Conservation (phyloP, 37 sponge, comb jelly and placozoan species). For the Hexactinellida sp. region DNA sequence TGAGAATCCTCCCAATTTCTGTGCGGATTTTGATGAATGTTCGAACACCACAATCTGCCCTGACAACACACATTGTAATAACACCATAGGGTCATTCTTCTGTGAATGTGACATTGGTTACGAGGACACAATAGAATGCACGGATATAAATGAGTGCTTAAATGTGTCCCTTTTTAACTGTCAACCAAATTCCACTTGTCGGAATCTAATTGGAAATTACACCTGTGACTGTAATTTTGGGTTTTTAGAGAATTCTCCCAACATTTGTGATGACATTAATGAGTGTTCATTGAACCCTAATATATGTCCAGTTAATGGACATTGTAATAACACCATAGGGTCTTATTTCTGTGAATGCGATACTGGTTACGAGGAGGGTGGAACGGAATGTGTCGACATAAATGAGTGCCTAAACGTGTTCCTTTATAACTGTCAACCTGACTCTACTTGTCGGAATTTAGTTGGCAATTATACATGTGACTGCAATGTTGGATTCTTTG, state of each 20-base stretch:
- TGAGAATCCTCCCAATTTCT: not conserved
- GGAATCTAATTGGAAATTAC: not conserved
- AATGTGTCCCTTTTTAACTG: not conserved
- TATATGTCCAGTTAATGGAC: not conserved
- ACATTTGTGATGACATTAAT: not conserved
- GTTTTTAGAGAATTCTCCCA: not conserved
- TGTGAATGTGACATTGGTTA: not conserved
- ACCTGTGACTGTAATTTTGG: not conserved
- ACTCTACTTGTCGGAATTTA: too few species aligned
- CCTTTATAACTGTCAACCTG: too few species aligned
- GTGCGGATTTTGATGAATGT: not conserved
- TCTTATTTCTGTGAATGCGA: not conserved
- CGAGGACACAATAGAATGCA: not conserved
- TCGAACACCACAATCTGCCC: not conserved
- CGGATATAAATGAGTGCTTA: not conserved
- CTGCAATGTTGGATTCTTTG: too few species aligned
- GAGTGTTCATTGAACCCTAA: not conserved
- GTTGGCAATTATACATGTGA: too few species aligned
- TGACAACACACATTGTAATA: not conserved
- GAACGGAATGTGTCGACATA: not conserved
- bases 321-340: not conserved
- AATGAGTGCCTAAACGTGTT: too few species aligned
- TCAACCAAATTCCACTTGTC: not conserved
- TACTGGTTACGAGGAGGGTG: not conserved
- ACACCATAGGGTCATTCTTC: not conserved